Conservation (phyloP, 2,797 vertebrate genomes). For the Periophthalmus magnuspinnatus region DNA sequence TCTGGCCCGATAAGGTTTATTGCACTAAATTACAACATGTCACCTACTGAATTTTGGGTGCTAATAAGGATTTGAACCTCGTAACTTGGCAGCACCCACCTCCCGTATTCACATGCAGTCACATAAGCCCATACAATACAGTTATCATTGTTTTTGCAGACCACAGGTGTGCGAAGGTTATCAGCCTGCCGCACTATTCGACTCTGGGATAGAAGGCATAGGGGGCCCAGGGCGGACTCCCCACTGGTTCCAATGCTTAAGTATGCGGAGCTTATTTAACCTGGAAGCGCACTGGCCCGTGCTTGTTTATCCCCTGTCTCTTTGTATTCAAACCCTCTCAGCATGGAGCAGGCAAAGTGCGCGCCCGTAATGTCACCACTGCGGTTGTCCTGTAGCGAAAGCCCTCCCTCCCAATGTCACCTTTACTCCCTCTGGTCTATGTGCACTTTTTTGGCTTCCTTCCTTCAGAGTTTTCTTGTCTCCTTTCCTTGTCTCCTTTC, state of each 20-base stretch:
- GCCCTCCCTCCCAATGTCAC: conserved; percentile 69
- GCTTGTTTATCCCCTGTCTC: conserved; percentile 49
- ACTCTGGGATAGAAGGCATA: conserved; percentile 36
- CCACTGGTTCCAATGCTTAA: conserved; percentile 68
- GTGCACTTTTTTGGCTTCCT: conserved; percentile 45
- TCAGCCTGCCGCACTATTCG: conserved; percentile 60
- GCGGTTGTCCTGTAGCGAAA: conserved; percentile 72
- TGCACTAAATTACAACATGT: conserved; percentile 32
- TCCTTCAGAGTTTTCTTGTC: neutral
- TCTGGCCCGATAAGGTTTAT: conserved; percentile 34
- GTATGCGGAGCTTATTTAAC: conserved; percentile 64
- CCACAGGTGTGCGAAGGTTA: conserved; percentile 71
- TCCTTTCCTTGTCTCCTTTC: conserved; percentile 1
- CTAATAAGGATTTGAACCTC: conserved; percentile 32
- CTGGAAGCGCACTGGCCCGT: conserved; percentile 23
- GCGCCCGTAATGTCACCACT: conserved; percentile 67
- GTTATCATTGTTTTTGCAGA: conserved; percentile 68
- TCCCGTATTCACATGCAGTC: neutral
- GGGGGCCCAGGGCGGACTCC: conserved; percentile 49
- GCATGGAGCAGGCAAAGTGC: conserved; percentile 73
- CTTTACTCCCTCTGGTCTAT: conserved; percentile 58
- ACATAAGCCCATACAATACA: conserved; percentile 21
- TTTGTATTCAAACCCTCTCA: conserved; percentile 55
- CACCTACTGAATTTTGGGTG: conserved; percentile 28
- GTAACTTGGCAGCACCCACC: conserved; percentile 29